Percentiles rank a stretch among this genome's conserved stretches.
These are phyloP conservation scores for Taurulus bubalis DNA, from an alignment of 2,113 vertebrate genomes.

Conservation along the genomic window DNA sequence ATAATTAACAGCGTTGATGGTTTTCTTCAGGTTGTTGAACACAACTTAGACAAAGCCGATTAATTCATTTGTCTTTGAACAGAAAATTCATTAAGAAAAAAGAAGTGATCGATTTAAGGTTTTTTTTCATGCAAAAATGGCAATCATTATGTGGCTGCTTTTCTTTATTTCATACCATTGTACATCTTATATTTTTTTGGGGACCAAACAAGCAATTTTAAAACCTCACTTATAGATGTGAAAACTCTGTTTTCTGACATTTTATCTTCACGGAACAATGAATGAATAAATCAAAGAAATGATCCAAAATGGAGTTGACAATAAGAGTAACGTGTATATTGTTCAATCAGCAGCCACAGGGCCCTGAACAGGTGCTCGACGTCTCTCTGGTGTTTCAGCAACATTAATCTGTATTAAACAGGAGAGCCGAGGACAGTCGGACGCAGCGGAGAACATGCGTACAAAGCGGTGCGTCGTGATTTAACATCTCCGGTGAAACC, in stretches of 20 bases:
- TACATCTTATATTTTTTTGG: not conserved
- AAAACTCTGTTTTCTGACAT: not conserved
- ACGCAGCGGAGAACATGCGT: constrained; percentile 85
- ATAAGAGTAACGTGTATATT: not conserved
- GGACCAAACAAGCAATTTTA: not conserved
- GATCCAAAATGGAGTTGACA: not conserved
- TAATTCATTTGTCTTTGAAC: too few relatives aligned
- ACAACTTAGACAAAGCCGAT: not conserved
- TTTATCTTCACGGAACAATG: not conserved
- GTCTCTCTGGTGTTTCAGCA: constrained; percentile 42
- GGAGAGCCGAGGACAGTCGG: constrained; percentile 74
- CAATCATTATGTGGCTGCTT: not conserved
- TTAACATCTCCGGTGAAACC: constrained; percentile 81
- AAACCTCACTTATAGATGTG: not conserved
- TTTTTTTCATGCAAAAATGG: too few relatives aligned
- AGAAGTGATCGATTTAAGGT: too few relatives aligned
- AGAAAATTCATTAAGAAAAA: too few relatives aligned
- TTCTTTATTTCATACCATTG: not conserved
- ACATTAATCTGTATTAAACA: constrained; percentile 85
- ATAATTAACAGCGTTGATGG: too few relatives aligned
- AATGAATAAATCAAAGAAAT: not conserved
- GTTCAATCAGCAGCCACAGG: not conserved
- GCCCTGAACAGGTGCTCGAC: constrained; percentile 7
- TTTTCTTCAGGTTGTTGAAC: too few relatives aligned
- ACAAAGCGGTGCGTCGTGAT: constrained; percentile 78